These are phyloP conservation scores for Zaprionus lineosus DNA, from an alignment of 2,888 invertebrate genomes.

Conservation along the genomic window DNA sequence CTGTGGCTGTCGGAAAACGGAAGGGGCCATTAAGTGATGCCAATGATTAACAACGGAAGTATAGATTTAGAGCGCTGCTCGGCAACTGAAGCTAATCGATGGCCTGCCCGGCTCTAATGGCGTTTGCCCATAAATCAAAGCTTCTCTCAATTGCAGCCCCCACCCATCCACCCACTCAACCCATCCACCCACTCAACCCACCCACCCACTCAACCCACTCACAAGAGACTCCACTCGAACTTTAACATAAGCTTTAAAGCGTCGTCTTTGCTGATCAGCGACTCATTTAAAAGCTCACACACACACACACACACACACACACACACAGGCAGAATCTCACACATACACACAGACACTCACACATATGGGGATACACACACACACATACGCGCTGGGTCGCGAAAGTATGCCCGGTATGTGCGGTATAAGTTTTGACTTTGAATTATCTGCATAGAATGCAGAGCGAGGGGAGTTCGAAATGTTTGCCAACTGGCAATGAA, in stretches of 20 bases:
- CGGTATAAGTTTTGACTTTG: slow-evolving; percentile 33
- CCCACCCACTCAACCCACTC: background rate
- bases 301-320: background rate
- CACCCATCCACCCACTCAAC: slow-evolving; percentile 1
- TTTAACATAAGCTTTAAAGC: too few species aligned
- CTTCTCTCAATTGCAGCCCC: slow-evolving; percentile 43
- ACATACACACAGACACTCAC: background rate
- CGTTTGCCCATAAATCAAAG: slow-evolving; percentile 71
- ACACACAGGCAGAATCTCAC: too few species aligned
- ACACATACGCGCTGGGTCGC: too few species aligned
- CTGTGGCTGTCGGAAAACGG: slow-evolving; percentile 60
- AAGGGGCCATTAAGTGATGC: slow-evolving; percentile 82
- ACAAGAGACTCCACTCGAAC: background rate
- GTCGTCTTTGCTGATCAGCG: slow-evolving; percentile 32
- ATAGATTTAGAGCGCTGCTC: slow-evolving; percentile 75
- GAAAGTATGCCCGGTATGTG: background rate
- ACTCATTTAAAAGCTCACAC: slow-evolving; percentile 7
- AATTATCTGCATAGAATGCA: slow-evolving; percentile 17
- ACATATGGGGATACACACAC: background rate
- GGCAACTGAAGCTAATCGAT: slow-evolving; percentile 69
- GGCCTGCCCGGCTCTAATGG: slow-evolving; percentile 64
- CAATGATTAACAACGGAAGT: slow-evolving; percentile 82
- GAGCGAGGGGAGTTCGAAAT: slow-evolving; percentile 25
- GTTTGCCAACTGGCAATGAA: slow-evolving; percentile 60
- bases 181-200: background rate